Evolutionary conservation across 2,888 invertebrate genomes (phyloP).

Genomic region (Agrotis exclamationis): DNA sequence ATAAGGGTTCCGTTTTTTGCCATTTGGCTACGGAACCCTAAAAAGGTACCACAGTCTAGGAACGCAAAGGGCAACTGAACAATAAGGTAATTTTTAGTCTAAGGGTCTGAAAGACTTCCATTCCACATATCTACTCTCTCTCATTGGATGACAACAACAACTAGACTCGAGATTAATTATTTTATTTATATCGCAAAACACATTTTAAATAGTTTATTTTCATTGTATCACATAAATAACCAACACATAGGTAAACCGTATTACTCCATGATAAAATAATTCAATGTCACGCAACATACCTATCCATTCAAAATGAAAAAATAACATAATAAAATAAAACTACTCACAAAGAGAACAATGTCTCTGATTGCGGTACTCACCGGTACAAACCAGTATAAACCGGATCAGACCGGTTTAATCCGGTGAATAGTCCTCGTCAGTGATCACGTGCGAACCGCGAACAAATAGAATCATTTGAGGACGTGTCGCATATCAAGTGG

Average conservation of each 20-base stretch:
- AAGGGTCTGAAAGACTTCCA: too few species aligned
- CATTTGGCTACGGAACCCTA: too few species aligned
- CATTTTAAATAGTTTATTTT: not conserved
- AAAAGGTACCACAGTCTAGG: too few species aligned
- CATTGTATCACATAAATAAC: too few species aligned
- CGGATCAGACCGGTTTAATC: constrained; percentile 51
- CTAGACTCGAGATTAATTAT: too few species aligned
- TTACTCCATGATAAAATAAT: not conserved
- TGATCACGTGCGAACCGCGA: constrained; percentile 46
- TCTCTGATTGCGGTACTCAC: constrained; percentile 57
- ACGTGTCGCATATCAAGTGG: constrained; percentile 44
- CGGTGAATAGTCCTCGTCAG: constrained; percentile 60
- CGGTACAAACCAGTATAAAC: constrained; percentile 44
- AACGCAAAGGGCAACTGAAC: too few species aligned
- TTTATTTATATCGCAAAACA: too few species aligned
- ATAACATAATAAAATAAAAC: constrained; percentile 16
- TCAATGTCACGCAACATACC: not conserved
- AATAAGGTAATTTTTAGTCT: too few species aligned
- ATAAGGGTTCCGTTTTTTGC: too few species aligned
- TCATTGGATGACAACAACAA: too few species aligned
- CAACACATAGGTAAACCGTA: not conserved
- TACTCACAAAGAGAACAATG: constrained; percentile 46
- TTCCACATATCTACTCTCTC: too few species aligned
- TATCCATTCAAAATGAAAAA: not conserved
- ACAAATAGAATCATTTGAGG: constrained; percentile 53